A percentile compares a stretch with the other conserved stretches of the same genome.
These are phyloP conservation scores for Hyperopisus bebe DNA, from an alignment of 2,113 vertebrate species.

Conservation along the genomic window DNA sequence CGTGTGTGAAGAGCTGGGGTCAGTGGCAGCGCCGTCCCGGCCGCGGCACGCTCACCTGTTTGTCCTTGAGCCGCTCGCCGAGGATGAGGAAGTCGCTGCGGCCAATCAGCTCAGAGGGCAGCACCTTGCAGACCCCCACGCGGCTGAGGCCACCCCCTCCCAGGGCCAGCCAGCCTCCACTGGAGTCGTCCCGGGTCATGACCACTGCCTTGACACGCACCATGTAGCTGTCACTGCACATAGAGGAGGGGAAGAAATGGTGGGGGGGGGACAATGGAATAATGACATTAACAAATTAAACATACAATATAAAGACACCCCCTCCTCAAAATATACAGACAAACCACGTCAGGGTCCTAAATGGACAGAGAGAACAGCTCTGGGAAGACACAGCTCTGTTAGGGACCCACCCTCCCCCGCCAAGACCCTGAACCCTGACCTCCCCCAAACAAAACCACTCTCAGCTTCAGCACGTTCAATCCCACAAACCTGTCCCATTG, in stretches of 20 bases:
- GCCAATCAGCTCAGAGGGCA: constrained; percentile 70
- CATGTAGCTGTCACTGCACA: constrained; percentile 92
- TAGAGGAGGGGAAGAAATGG: neutral
- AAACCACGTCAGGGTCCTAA: neutral
- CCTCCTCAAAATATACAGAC: neutral
- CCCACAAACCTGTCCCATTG: neutral
- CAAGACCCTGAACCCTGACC: neutral
- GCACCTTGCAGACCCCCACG: constrained; percentile 89
- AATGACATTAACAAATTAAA: neutral
- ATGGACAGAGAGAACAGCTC: neutral
- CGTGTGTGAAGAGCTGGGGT: neutral
- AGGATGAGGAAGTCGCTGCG: constrained; percentile 87
- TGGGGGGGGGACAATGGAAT: neutral
- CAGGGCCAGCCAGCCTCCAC: constrained; percentile 92
- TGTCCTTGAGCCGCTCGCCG: constrained; percentile 89
- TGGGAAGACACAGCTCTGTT: neutral
- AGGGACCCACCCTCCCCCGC: neutral
- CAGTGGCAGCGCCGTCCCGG: neutral
- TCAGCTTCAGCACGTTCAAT: neutral
- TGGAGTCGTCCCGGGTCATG: constrained; percentile 97
- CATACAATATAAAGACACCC: neutral
- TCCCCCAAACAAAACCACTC: neutral
- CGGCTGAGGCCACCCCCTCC: constrained; percentile 92
- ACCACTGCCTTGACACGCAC: constrained; percentile 97
- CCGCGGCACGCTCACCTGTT: constrained; percentile 67